Base-by-base conservation (phyloP, 2,888 invertebrate genomes). In the Piscicola geometra region DNA sequence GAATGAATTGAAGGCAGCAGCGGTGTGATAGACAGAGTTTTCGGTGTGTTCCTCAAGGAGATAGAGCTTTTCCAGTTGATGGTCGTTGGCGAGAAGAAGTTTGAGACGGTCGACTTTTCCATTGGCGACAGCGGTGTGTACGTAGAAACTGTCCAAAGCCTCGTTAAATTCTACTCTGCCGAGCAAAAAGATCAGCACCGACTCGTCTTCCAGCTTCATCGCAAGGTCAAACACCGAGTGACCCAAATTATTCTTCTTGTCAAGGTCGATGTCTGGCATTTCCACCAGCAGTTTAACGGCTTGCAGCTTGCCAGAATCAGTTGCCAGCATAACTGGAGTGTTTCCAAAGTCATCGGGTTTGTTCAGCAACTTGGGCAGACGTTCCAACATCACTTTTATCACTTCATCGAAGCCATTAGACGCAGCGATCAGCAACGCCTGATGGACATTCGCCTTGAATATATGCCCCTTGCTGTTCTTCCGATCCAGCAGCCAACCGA, bases 141-240 rank as follows among this genome's bases (percentile, higher is more conserved):
- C 56, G 71, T 77, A 77, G 35, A 70, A 73, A 33, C 73, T 50
- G 69, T 75, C 77, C 18, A 60, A 28, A 9, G 41, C 68, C n/a
- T 77, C 30, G 35, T 50, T 75, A 28, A 33, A 60, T 2, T 36
- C 18, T 25, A 73, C 36, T n/a, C 64, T 56, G 15, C 75, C 75
- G 15, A 77, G 75, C 50, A 77, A 66, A 47, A 76, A 77, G 33
- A 41, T 33, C 33, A 77, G 52, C 5, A 77, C 60, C 0, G 52
- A 68, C 32, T 75, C 75, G n/a, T 75, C 71, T 33, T 70, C 35
- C 21, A 56, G 32, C 28, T 52, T 69, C 77, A 77, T 77, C n/a
- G 77, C 77, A 12, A 77, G 47, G 60, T 77, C 77, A 35, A 77
- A 77, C 9, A 77, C 73, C 15, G 77, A 76, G 47, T 77, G 75